These are phyloP conservation scores for Drosophila mayri DNA, from an alignment of 1,140 invertebrate species.

Conservation along the genomic window DNA sequence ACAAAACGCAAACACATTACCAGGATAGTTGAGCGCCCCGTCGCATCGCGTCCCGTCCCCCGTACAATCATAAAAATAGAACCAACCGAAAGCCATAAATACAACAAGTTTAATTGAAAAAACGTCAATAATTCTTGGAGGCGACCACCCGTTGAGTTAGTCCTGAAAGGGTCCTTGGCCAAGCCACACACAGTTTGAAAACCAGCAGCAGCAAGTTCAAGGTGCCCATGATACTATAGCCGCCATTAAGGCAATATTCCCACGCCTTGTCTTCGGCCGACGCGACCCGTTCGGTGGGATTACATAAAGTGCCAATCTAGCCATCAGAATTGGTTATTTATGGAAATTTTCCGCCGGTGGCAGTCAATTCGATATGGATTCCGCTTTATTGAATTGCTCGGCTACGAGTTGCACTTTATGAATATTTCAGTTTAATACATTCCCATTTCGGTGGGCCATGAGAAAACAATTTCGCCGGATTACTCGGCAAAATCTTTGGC, in stretches of 20 bases:
- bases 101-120: conserved; percentile 47
- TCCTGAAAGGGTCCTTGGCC: conserved; percentile 34
- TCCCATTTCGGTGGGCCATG: conserved; percentile 17
- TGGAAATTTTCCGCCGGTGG: conserved; percentile 35
- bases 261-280: conserved; percentile 16
- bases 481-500: conserved; percentile 35
- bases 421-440: conserved; percentile 49
- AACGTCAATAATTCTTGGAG: conserved; percentile 39
- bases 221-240: conserved; percentile 11
- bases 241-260: conserved; percentile 34
- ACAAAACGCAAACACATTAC: conserved; percentile 37
- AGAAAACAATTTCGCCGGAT: conserved; percentile 43
- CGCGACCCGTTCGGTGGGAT: conserved; percentile 26
- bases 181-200: conserved; percentile 22
- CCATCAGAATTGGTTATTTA: conserved; percentile 54
- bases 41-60: neutral
- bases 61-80: conserved; percentile 38
- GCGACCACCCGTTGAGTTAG: conserved; percentile 35
- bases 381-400: conserved; percentile 52
- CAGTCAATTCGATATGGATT: conserved; percentile 40
- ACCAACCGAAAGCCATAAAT: conserved; percentile 37
- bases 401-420: conserved; percentile 36
- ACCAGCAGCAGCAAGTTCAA: conserved; percentile 38
- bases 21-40: conserved; percentile 2
- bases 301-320: conserved; percentile 46